Evolutionary conservation across 2,888 invertebrate genomes (phyloP), one percentile per base, ranked within the genome.

Genomic region (Tenthredo mesomela): DNA sequence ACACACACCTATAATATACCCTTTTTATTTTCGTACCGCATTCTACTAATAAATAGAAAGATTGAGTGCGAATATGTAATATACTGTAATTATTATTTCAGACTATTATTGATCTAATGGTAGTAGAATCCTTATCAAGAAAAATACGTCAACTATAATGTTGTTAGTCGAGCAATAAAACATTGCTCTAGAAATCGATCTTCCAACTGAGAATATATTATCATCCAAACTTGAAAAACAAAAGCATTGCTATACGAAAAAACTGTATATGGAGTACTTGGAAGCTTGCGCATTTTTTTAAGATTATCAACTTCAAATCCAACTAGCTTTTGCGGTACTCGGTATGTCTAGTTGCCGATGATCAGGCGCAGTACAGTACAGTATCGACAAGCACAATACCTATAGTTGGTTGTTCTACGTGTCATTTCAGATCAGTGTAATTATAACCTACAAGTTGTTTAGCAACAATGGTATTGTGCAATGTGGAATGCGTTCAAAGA

Each of bases 391-490:
- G 5, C 4, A 18, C 18, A 15, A n/a, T n/a, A n/a, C n/a, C 4
- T 4, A 10, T 5, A 10, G 21, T 43, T 21, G 43, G 4, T 33
- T 7, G 37, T 18, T 71, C 25, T 10, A 73, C 71, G 43, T 73
- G 43, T 18, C 21, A 73, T 12, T 40, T 21, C 40, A n/a, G 40
- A 29, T 43, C 21, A 25, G n/a, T 21, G 61, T n/a, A 9, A 9
- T 40, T 73, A 73, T 73, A 73, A 73, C 43, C 43, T 40, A 43
- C 2, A 21, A 73, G 12, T 67, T 33, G 7, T 67, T 67, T 33
- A 1, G 67, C 10, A 85, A 88, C 84, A 87, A 92, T 93, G 93
- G 92, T 92, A 85, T 85, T 93, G 61, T 93, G 93, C 80, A 89
- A 90, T 83, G 86, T 92, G 0, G 90, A 92, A 84, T 93, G 93